Evolutionary conservation across 2,888 invertebrate species (phyloP).

Genomic region (Myopa tessellatipennis): DNA sequence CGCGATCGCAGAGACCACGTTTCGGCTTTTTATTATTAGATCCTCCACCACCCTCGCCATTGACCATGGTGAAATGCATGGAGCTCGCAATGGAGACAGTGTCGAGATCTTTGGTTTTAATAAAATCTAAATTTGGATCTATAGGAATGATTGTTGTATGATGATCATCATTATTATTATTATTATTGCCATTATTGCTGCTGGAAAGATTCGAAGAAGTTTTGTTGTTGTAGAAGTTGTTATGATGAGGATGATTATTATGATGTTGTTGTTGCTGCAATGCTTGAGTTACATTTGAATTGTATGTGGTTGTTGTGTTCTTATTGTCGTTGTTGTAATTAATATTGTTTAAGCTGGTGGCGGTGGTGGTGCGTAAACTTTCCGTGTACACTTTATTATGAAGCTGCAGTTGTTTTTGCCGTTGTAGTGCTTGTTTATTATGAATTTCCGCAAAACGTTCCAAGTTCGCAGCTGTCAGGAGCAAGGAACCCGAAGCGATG

Average conservation of each 20-base stretch:
- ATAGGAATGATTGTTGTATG: conserved; percentile 62
- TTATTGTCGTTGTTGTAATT: conserved; percentile 44
- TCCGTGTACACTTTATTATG: conserved; percentile 53
- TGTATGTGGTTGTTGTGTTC: conserved; percentile 49
- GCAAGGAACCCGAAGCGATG: conserved; percentile 82
- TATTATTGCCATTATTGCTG: background rate
- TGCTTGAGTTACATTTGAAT: conserved; percentile 57
- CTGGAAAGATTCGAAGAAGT: background rate
- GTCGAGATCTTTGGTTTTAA: conserved; percentile 72
- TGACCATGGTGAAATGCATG: conserved; percentile 88
- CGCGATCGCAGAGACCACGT: conserved; percentile 79
- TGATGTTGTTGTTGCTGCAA: conserved; percentile 19
- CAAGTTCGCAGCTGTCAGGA: conserved; percentile 83
- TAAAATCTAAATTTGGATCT: conserved; percentile 65
- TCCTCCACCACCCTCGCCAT: conserved; percentile 78
- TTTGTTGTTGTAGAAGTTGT: no score
- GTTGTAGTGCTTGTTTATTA: conserved; percentile 56
- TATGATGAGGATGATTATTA: background rate
- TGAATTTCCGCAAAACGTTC: conserved; percentile 72
- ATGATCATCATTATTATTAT: conserved; percentile 37
- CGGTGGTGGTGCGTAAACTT: conserved; percentile 39
- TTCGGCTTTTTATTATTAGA: conserved; percentile 72
- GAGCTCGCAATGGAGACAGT: conserved; percentile 84
- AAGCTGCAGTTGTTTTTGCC: conserved; percentile 45
- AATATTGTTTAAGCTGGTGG: background rate